Evolutionary conservation across 2,888 invertebrate species (phyloP), one percentile per base, ranked within the genome.

Genomic region (Hemistola chrysoprasaria): DNA sequence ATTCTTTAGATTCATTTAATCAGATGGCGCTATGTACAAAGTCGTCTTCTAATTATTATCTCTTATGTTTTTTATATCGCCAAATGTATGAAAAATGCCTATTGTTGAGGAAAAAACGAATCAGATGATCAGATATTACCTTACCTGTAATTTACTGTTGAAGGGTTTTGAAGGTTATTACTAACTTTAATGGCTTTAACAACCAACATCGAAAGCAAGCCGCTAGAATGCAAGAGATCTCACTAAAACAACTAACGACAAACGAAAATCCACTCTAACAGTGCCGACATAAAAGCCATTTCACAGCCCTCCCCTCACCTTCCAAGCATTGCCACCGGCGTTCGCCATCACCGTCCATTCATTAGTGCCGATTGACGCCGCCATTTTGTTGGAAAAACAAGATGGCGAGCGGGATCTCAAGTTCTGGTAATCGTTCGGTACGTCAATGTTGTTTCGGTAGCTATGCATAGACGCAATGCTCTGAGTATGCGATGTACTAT

Each of bases 381-480:
- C 82, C 90, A 89, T 88, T 49, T 90, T 90, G 73, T 87, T 88
- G 0, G 88, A 88, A 42, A 86, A 89, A 71, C 87, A 90, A 80
- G 89, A 89, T 80, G 90, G 90, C 78, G 89, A 88, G 56, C 89
- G 83, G 53, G 90, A 88, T 45, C 89, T 73, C 56, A 85, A 71
- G 51, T 87, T 88, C 71, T 87, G 89, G 71, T 90, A 89, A 54
- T 90, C 90, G 61, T 75, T 85, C 38, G 88, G 88, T 42, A 84
- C 76, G 65, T 87, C 88, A 34, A 88, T 85, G 72, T 83, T 87
- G 62, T 79, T 85, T 66, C 85, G 77, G 78, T 82, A 85, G 85
- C 87, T 89, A 74, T 89, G 89, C 85, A 90, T 90, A 24, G 90
- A 89, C 6, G 90, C 88, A 42, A 90, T 90, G 59, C 90, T 90